phyloP scores from a whole-genome alignment of 2,113 vertebrate genomes.

The Aptenodytes forsteri region DNA sequence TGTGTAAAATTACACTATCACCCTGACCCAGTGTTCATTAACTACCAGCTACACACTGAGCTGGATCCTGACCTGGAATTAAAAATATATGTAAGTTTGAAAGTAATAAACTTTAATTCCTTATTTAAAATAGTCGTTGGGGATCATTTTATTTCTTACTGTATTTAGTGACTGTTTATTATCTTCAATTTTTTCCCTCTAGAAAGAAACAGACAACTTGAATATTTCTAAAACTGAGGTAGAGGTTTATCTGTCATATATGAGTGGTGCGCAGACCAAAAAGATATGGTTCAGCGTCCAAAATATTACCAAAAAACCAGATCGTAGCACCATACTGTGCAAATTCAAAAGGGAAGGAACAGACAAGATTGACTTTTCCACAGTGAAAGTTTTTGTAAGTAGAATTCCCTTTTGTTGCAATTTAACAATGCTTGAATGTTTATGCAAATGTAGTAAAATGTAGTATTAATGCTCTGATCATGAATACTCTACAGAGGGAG shows the following conservation, averaged over 20 bases:
- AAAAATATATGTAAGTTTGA: slow-evolving; percentile 76
- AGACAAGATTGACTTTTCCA: slow-evolving; percentile 66
- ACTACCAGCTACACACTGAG: slow-evolving; percentile 73
- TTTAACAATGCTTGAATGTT: background rate
- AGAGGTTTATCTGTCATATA: slow-evolving; percentile 67
- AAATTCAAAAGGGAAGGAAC: slow-evolving; percentile 68
- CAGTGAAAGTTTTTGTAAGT: slow-evolving; percentile 78
- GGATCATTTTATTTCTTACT: background rate
- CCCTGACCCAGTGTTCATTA: slow-evolving; percentile 75
- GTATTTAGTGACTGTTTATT: background rate
- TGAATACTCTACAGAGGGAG: background rate
- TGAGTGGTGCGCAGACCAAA: background rate
- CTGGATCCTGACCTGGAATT: slow-evolving; percentile 76
- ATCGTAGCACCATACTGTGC: slow-evolving; percentile 80
- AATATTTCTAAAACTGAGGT: slow-evolving; percentile 80
- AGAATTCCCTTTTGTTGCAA: background rate
- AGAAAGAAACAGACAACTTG: slow-evolving; percentile 90
- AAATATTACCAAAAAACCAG: slow-evolving; percentile 68
- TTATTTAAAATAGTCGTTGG: background rate
- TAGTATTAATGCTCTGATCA: background rate
- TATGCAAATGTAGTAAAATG: background rate
- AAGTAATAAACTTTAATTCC: background rate
- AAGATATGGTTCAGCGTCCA: slow-evolving; percentile 75
- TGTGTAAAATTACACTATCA: slow-evolving; percentile 73
- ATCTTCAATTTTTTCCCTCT: background rate